Evolutionary conservation across 2,888 invertebrate genomes (phyloP).

Genomic region (Dysmachus trigonus): DNA sequence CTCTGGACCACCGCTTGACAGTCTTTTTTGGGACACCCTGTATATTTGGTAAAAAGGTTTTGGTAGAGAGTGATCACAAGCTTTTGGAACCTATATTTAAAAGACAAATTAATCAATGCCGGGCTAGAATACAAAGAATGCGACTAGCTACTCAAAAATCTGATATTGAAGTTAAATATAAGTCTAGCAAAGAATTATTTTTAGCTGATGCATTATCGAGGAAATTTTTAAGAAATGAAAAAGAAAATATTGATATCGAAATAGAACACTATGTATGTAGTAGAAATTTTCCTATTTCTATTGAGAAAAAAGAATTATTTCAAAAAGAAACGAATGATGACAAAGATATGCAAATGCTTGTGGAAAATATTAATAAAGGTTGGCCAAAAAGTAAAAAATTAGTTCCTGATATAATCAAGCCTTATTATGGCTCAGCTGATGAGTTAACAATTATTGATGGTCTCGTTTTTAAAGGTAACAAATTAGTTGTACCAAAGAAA

Average conservation of each 20-base stretch:
- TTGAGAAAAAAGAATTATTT: no score
- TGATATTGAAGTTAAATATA: neutral
- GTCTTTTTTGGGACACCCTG: no score
- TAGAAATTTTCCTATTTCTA: no score
- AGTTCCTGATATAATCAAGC: no score
- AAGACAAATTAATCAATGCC: neutral
- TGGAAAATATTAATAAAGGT: no score
- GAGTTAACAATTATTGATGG: neutral
- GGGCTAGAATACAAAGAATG: conserved; percentile 36
- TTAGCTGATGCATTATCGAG: neutral
- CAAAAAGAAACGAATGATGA: no score
- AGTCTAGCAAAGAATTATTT: neutral
- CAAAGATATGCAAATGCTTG: no score
- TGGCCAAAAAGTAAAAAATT: no score
- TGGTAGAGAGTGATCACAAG: neutral
- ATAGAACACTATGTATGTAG: no score
- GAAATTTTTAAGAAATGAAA: neutral
- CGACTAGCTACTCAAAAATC: neutral
- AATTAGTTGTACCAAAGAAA: neutral
- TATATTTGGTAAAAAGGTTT: neutral
- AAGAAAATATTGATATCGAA: no score
- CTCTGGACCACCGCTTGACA: no score
- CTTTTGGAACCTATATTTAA: neutral
- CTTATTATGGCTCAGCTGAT: no score
- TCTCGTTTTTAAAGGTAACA: neutral